phyloP scores from a whole-genome alignment of 2,113 vertebrate genomes.

The Calidris pygmaea region DNA sequence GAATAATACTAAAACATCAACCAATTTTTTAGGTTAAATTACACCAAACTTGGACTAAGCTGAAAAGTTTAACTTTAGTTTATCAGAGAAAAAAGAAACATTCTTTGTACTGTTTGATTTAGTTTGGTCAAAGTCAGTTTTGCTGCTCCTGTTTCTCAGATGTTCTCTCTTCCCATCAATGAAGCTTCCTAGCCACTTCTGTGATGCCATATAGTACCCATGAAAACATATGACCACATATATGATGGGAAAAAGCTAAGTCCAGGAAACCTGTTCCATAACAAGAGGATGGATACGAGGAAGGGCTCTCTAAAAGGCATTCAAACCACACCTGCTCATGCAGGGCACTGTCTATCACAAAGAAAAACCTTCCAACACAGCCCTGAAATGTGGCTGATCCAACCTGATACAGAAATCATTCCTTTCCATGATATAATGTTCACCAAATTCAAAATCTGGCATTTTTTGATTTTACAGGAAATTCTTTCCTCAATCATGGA shows the following conservation, averaged over 20 bases:
- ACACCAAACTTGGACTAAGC: background rate
- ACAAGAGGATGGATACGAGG: background rate
- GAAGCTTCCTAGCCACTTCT: background rate
- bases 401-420: background rate
- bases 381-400: background rate
- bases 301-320: background rate
- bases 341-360: background rate
- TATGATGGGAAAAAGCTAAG: background rate
- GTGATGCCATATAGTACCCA: background rate
- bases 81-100: background rate
- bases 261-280: background rate
- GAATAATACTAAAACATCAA: background rate
- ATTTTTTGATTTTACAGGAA: background rate
- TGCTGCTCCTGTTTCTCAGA: background rate
- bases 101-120: background rate
- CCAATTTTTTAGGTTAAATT: background rate
- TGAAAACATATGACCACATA: background rate
- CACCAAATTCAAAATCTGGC: background rate
- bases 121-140: background rate
- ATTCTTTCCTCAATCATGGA: background rate
- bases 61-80: background rate
- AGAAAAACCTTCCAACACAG: background rate
- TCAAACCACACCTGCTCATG: background rate
- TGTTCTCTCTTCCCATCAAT: background rate
- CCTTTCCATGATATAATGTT: background rate